These are phyloP conservation scores for Myiagra hebetior DNA, from an alignment of 2,113 vertebrate genomes.

Conservation along the genomic window DNA sequence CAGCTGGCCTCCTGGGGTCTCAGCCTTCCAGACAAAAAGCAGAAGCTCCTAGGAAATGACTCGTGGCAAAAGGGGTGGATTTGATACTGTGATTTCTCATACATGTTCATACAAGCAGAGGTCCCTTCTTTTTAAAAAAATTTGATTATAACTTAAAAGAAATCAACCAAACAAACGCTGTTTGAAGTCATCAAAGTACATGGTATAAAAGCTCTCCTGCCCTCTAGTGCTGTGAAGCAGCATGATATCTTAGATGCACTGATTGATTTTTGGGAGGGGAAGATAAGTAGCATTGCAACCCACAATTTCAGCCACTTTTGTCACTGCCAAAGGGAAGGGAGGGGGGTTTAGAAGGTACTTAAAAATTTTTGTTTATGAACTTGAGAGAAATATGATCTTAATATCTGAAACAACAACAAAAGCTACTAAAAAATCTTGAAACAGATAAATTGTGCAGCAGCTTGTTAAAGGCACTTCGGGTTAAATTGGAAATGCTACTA, in stretches of 20 bases:
- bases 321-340: neutral
- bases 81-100: neutral
- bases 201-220: neutral
- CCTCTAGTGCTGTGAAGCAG: slow-evolving; percentile 5
- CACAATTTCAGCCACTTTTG: neutral
- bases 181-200: neutral
- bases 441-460: neutral
- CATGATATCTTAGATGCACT: neutral
- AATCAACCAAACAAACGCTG: neutral
- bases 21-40: neutral
- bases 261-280: neutral
- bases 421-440: neutral
- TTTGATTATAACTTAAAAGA: neutral
- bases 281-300: neutral
- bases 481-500: neutral
- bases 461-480: neutral
- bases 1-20: neutral
- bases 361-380: neutral
- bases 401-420: neutral
- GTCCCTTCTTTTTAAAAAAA: neutral
- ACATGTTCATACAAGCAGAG: neutral
- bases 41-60: neutral
- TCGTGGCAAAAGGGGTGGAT: neutral
- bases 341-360: neutral
- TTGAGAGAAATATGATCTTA: neutral